These are phyloP conservation scores for Branchipolynoe longqiensis DNA, from an alignment of 2,888 invertebrate species.

Conservation along the genomic window DNA sequence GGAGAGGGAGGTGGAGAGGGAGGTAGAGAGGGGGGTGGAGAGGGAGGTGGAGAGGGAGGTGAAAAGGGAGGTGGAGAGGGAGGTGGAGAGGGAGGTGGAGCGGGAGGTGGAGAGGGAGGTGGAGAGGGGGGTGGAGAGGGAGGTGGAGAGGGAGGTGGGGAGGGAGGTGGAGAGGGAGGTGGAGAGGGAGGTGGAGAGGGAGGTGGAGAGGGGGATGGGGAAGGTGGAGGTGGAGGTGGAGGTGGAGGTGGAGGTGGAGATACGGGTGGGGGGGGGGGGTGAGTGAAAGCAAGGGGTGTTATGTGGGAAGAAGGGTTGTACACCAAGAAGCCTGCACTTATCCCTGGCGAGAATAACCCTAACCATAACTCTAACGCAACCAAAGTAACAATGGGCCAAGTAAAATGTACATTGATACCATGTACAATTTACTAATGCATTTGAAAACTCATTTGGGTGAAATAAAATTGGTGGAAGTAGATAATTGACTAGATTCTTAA, in stretches of 20 bases:
- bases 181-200: neutral
- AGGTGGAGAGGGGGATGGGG: neutral
- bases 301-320: neutral
- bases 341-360: too few relatives aligned
- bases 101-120: neutral
- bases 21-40: neutral
- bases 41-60: neutral
- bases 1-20: neutral
- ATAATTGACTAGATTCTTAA: too few relatives aligned
- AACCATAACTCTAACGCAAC: too few relatives aligned
- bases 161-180: slow-evolving; percentile 7
- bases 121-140: neutral
- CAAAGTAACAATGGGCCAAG: too few relatives aligned
- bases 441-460: too few relatives aligned
- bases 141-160: neutral
- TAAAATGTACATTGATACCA: too few relatives aligned
- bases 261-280: neutral
- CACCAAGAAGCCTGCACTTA: too few relatives aligned
- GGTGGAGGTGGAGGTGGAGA: neutral
- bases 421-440: too few relatives aligned
- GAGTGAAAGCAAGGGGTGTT: neutral
- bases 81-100: neutral
- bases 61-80: neutral
- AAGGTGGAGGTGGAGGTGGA: neutral
- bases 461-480: too few relatives aligned